Base-by-base conservation (phyloP, 2,113 vertebrate genomes). In the Muscicapa adusta region DNA sequence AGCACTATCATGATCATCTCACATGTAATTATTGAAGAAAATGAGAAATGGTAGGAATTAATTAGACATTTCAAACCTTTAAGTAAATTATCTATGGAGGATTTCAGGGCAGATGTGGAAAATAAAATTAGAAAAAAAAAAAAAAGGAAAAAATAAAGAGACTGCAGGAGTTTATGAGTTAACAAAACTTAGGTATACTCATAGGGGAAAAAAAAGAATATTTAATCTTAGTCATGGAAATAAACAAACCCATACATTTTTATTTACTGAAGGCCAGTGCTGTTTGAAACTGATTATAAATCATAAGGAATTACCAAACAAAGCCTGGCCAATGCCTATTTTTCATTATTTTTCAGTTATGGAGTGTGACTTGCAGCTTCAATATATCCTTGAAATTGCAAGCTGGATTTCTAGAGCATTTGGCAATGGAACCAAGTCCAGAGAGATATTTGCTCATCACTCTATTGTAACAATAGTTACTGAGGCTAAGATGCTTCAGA, bases 321-420 rank as follows among this genome's bases (percentile, higher is more conserved):
- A 47, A 85, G 26, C 34, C 61, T 84, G 31, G 33, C 56, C 72
- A 96, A 18, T 62, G 73, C 56, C 57, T 58, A 87, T 91, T 95
- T 95, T 94, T 95, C 56, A 74, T 92, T 92, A 91, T 89, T 91
- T 96, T 89, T 91, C 34, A 43, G 42, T 91, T 92, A 74, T 58
- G 12, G 40, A 89, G 22, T 89, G 36, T 94, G 80, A 84, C 73
- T 96, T 81, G 43, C 29, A 71, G 57, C 65, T 91, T 78, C 29
- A 74, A 57, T 78, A 78, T 81, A 87, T 81, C 73, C 80, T 94
- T 95, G 61, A 96, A 85, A 94, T 60, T 71, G 24, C n/a, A 81
- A 67, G 29, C 38, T 87, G 77, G 17, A n/a, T 78, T 94, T 95
- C 51, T 73, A 60, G 68, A 87, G 47, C 22, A 31, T 89, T 60